phyloP scores from a whole-genome alignment of 1,140 invertebrate genomes.

The Zaprionus vittiger region DNA sequence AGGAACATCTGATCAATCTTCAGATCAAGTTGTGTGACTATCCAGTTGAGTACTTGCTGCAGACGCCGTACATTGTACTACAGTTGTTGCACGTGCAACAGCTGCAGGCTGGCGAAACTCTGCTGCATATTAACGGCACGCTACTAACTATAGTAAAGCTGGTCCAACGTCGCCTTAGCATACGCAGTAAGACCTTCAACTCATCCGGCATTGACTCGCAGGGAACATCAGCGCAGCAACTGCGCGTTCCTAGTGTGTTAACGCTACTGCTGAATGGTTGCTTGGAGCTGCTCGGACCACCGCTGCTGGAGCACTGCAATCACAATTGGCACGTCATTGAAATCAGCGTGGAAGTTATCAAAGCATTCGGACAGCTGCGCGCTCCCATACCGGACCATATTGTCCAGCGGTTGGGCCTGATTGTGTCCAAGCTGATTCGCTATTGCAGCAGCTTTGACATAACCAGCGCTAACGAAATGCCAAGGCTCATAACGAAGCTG shows the following conservation, averaged over 20 bases:
- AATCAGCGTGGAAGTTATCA: constrained; percentile 25
- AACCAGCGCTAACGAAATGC: not conserved
- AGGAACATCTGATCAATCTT: constrained; percentile 47
- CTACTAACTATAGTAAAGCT: constrained; percentile 29
- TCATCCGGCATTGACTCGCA: not conserved
- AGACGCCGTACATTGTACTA: constrained; percentile 65
- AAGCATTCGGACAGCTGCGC: constrained; percentile 15
- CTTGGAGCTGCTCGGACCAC: constrained; percentile 14
- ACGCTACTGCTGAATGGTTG: constrained; percentile 34
- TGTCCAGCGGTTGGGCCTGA: not conserved
- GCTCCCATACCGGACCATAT: not conserved
- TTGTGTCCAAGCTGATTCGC: constrained; percentile 14
- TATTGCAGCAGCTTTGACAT: constrained; percentile 16
- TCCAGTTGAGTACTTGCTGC: constrained; percentile 73
- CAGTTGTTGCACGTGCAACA: constrained; percentile 60
- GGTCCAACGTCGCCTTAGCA: constrained; percentile 39
- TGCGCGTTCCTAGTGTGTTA: constrained; percentile 38
- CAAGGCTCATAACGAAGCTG: constrained; percentile 16
- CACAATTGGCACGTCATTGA: constrained; percentile 58
- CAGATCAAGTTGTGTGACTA: constrained; percentile 70
- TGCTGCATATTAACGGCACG: constrained; percentile 39
- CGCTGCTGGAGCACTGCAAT: not conserved
- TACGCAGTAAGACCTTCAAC: constrained; percentile 22
- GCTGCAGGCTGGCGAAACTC: not conserved
- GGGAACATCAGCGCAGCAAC: constrained; percentile 11